phyloP scores from a whole-genome alignment of 1,140 invertebrate species.

The Cherax quadricarinatus region DNA sequence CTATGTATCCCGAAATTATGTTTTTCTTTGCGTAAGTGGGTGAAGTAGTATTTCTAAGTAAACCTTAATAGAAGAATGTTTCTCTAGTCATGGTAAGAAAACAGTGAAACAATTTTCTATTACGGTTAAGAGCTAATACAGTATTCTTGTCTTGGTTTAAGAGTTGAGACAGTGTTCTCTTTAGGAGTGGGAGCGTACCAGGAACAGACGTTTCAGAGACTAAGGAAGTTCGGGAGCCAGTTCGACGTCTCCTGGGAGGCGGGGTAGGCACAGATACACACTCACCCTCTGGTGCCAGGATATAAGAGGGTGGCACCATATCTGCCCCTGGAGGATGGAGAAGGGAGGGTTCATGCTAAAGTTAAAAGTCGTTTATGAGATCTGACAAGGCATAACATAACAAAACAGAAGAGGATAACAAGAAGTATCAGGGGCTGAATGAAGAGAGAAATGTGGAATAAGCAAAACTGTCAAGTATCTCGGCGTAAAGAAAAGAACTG shows the following conservation, averaged over 20 bases:
- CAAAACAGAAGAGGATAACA: background rate
- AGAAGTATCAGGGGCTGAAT: no score
- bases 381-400: background rate
- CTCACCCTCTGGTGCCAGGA: background rate
- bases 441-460: background rate
- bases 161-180: no score
- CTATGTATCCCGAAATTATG: no score
- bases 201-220: conserved; percentile 29
- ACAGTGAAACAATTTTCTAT: no score
- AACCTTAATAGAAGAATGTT: no score
- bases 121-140: no score
- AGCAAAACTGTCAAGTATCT: no score
- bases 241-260: conserved; percentile 39
- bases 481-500: no score
- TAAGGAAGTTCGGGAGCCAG: conserved; percentile 39
- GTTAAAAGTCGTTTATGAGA: background rate
- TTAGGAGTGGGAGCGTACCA: conserved; percentile 8
- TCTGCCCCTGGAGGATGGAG: conserved; percentile 15
- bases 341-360: background rate
- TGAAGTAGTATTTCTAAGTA: no score
- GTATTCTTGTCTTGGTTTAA: no score
- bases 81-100: no score
- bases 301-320: background rate
- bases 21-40: no score
- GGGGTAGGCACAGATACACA: conserved; percentile 19